Base-by-base conservation (phyloP, 2,113 vertebrate species). In the Phalacrocorax carbo region DNA sequence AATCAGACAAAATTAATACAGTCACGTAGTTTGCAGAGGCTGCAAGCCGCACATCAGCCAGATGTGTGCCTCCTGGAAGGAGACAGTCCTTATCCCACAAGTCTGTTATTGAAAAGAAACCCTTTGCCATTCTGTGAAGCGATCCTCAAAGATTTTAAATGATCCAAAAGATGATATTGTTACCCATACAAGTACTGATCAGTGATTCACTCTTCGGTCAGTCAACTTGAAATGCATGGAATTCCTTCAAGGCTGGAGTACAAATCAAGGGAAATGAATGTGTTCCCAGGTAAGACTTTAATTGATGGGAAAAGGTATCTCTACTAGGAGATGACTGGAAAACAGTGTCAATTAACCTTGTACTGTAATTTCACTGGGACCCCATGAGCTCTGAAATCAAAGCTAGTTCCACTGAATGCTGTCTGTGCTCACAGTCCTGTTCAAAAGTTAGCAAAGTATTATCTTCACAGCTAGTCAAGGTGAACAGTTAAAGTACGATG, bases 21-120 rank as follows among this genome's bases (percentile, higher is more conserved):
- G 51, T 23, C 32, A 52, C 0, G 0, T 38, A 54, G 9, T 30
- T 58, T 71, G 19, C 40, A n/a, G 27, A 57, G 34, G 16, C 61
- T 77, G 34, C 65, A 44, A 58, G 26, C 21, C 61, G 11, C 38
- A 38, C 38, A 38, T 65, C 42, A 78, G 27, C 21, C 61, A 82
- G 77, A 36, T 38, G 5, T 0, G 0, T 42, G 51, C 46, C 32
- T 55, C 72, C 38, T 55, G 60, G 38, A 81, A 72, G 42, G 49
- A 38, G 16, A 26, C 46, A 61, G 42, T 58, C 32, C 38, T 64
- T 32, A 54, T 51, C 21, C 15, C 30, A 54, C 15, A 38, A 38
- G 34, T 19, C 26, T 51, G 30, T 61, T 77, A 51, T 5, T 76
- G 34, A 52, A 87, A 84, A 57, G 36, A 76, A 86, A 52, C 12